Base-by-base conservation (phyloP, 1,140 invertebrate species). In the Lordiphosa collinella region DNA sequence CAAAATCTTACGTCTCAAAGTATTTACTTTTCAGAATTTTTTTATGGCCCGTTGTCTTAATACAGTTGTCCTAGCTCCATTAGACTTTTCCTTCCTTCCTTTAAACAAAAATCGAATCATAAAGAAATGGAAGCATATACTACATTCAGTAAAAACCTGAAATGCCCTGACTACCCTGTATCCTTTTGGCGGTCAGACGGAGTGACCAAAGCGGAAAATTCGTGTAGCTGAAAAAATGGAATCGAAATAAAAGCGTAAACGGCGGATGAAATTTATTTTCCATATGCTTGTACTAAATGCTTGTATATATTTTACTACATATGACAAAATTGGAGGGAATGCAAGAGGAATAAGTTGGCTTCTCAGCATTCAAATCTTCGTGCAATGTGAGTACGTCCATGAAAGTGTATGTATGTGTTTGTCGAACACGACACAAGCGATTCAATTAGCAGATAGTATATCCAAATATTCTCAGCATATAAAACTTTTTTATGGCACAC, bases 381-480 rank as follows among this genome's bases (percentile, higher is more conserved):
- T 51, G 16, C 29, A 44, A 52, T 52, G 9, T 51, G 25, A 48
- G 18, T 48, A 7, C 29, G 10, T 22, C 2, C 16, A 18, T 22
- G 8, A 14, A 41, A 25, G 12, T 37, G 32, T 16, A 10, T 31
- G 47, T 31, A 36, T 41, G 44, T 53, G 43, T 32, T 32, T 43
- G 22, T 49, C 48, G 36, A 16, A 41, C 35, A 18, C 43, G 36
- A 50, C 46, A 53, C 38, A 47, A 40, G 50, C 62, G 56, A 70
- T 70, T 70, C 66, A 70, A 70, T 70, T 70, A 70, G 56, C 56
- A 61, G 66, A 70, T 70, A n/a, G n/a, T n/a, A 70, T 31, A 37
- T 48, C 35, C 3, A 43, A 56, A 60, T 25, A 47, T 18, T 38
- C 52, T 38, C n/a, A 14, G 32, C 47, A 14, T 36, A 66, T 56